Percentiles rank a stretch among this genome's conserved stretches.
phyloP scores from a whole-genome alignment of 1,140 invertebrate species.

The Heliconius eleuchia region DNA sequence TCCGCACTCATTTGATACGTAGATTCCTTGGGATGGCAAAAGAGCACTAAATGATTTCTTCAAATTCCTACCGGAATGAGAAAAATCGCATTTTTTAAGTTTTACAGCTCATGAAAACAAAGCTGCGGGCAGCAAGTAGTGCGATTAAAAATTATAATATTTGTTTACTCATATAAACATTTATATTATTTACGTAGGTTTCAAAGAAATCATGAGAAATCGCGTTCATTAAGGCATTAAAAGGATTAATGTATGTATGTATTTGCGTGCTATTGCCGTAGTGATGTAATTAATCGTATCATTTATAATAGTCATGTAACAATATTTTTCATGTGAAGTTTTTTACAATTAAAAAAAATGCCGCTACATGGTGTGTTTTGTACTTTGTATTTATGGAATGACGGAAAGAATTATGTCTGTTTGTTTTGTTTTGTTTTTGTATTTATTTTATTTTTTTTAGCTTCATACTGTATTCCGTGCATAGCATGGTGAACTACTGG shows the following conservation, averaged over 20 bases:
- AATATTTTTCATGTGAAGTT: constrained; percentile 11
- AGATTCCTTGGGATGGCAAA: too few relatives aligned
- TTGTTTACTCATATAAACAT: background rate
- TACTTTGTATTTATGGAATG: background rate
- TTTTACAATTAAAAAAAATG: background rate
- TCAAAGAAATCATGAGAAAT: constrained; percentile 7
- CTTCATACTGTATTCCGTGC: too few relatives aligned
- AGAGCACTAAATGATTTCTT: too few relatives aligned
- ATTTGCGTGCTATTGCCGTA: constrained; percentile 32
- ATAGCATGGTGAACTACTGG: too few relatives aligned
- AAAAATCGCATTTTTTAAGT: background rate
- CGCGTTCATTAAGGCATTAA: constrained; percentile 10
- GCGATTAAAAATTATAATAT: background rate
- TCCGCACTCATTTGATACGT: too few relatives aligned
- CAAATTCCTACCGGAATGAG: background rate
- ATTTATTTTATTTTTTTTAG: too few relatives aligned
- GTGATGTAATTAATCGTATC: constrained; percentile 24
- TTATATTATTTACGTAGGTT: constrained; percentile 2
- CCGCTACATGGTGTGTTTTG: background rate
- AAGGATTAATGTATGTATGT: constrained; percentile 22
- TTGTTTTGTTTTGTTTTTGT: background rate
- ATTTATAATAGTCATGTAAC: constrained; percentile 24
- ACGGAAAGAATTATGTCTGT: background rate
- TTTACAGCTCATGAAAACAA: background rate
- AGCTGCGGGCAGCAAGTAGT: too few relatives aligned